These are phyloP conservation scores for Periphyllus acericola DNA, from an alignment of 2,888 invertebrate genomes.

Conservation along the genomic window DNA sequence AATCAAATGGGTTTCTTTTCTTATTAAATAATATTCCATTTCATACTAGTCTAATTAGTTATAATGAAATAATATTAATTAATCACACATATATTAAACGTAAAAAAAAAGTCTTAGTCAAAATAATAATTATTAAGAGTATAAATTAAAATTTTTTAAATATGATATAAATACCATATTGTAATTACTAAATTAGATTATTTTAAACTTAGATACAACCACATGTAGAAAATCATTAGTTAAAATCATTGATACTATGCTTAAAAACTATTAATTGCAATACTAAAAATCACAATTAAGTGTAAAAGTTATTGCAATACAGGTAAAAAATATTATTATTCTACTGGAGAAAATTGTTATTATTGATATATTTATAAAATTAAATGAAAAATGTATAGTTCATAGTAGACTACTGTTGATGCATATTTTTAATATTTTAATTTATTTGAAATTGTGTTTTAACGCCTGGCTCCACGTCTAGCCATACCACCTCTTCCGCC, in stretches of 20 bases:
- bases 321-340: not conserved
- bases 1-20: no score
- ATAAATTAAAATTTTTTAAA: not conserved
- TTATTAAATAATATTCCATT: no score
- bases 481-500: conserved; percentile 31
- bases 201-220: not conserved
- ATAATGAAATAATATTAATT: not conserved
- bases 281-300: not conserved
- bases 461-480: conserved; percentile 33
- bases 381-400: conserved; percentile 15
- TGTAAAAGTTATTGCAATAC: not conserved
- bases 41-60: not conserved
- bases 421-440: not conserved
- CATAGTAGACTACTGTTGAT: not conserved
- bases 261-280: not conserved
- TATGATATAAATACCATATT: not conserved
- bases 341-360: not conserved
- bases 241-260: not conserved
- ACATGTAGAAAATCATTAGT: not conserved
- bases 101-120: conserved; percentile 24
- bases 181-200: not conserved
- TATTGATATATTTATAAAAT: not conserved
- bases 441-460: not conserved
- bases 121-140: conserved; percentile 22
- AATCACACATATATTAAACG: conserved; percentile 2